Conservation (phyloP, 1,140 invertebrate genomes). For the Chlorops oryzae region DNA sequence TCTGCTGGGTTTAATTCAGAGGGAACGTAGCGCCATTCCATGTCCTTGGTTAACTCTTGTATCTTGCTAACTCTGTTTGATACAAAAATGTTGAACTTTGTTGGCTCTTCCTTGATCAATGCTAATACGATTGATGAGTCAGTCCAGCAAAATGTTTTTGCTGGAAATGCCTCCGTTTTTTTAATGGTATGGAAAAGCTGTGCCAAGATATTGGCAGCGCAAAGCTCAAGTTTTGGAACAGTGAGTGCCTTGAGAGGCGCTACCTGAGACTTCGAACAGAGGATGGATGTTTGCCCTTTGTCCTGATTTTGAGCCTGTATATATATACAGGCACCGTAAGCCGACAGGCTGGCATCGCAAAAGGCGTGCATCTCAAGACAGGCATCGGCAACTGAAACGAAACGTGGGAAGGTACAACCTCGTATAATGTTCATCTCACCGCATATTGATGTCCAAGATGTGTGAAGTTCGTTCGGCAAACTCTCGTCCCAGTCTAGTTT, state of each 20-base stretch:
- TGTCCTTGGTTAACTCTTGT: slow-evolving; percentile 16
- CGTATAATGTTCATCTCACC: not conserved
- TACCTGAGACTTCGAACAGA: slow-evolving; percentile 34
- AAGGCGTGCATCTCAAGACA: slow-evolving; percentile 33
- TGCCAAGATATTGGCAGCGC: slow-evolving; percentile 20
- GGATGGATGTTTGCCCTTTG: slow-evolving; percentile 16
- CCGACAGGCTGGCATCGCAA: slow-evolving; percentile 39
- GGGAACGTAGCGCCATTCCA: slow-evolving; percentile 32
- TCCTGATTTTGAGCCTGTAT: slow-evolving; percentile 15
- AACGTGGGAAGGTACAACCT: slow-evolving; percentile 1
- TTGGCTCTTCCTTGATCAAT: slow-evolving; percentile 24
- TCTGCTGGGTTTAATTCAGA: slow-evolving; percentile 39
- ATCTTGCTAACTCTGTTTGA: slow-evolving; percentile 37
- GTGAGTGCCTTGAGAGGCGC: slow-evolving; percentile 29
- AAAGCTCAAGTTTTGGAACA: slow-evolving; percentile 31
- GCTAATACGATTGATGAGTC: slow-evolving; percentile 35
- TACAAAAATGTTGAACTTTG: slow-evolving; percentile 26
- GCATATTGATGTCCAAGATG: no score
- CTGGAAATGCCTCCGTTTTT: slow-evolving; percentile 1
- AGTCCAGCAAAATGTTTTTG: slow-evolving; percentile 21
- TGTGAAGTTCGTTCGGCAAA: no score
- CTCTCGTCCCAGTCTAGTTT: slow-evolving; percentile 3
- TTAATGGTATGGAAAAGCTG: slow-evolving; percentile 18
- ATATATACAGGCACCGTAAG: slow-evolving; percentile 42
- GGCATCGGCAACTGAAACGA: not conserved